Evolutionary conservation across 2,797 vertebrate genomes (phyloP).

Genomic region (Pipistrellus kuhlii): DNA sequence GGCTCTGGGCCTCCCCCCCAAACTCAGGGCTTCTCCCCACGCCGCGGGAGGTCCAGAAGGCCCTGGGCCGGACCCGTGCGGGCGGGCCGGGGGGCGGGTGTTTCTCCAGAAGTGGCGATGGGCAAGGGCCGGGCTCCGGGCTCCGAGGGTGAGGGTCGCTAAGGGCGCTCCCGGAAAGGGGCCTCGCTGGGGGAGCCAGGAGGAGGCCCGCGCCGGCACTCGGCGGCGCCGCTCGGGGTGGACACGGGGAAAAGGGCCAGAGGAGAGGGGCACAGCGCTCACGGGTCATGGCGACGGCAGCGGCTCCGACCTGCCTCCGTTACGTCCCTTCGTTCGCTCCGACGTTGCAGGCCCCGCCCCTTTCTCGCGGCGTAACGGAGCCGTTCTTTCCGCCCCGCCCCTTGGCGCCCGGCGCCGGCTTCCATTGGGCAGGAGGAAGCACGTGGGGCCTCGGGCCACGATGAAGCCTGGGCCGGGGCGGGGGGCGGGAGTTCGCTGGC

Average conservation of each 20-base stretch:
- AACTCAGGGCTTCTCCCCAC: neutral
- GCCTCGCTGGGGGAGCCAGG: neutral
- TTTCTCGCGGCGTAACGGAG: slow-evolving; percentile 44
- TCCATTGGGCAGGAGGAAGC: slow-evolving; percentile 63
- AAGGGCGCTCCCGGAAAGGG: neutral
- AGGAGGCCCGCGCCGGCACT: neutral
- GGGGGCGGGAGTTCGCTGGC: neutral
- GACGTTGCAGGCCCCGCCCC: slow-evolving; percentile 77
- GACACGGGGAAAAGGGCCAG: neutral
- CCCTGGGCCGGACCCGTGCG: neutral
- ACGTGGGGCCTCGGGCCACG: slow-evolving; percentile 60
- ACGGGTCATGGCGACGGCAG: slow-evolving; percentile 85
- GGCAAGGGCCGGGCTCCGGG: slow-evolving; percentile 61
- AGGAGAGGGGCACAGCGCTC: slow-evolving; percentile 49
- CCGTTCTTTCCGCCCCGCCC: slow-evolving; percentile 62
- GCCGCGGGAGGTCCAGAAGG: neutral
- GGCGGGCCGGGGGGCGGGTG: neutral
- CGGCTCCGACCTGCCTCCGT: slow-evolving; percentile 81
- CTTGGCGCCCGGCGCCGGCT: neutral
- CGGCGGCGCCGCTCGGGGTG: neutral
- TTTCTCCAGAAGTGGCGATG: slow-evolving; percentile 20
- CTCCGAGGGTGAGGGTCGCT: neutral
- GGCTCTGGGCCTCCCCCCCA: neutral
- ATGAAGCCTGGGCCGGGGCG: neutral
- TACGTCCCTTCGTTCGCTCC: slow-evolving; percentile 78